Evolutionary conservation across 2,888 invertebrate genomes (phyloP).

Genomic region (Melanchra persicariae): DNA sequence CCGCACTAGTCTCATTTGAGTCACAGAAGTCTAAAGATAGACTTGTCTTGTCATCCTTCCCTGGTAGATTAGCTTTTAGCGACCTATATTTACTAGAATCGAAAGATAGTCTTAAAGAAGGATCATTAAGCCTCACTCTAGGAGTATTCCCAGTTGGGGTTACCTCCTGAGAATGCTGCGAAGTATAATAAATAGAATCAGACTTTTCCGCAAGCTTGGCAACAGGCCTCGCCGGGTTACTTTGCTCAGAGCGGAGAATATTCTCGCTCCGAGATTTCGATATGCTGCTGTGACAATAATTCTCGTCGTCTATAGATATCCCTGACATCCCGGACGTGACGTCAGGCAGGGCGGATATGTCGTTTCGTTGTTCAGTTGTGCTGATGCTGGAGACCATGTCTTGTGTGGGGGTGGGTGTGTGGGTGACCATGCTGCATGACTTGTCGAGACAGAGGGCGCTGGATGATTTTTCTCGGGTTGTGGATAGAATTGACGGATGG

Average conservation of each 20-base stretch:
- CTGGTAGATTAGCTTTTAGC: conserved; percentile 77
- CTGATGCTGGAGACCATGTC: conserved; percentile 90
- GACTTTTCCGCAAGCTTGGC: conserved; percentile 82
- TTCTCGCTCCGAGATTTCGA: conserved; percentile 89
- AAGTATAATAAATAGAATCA: conserved; percentile 88
- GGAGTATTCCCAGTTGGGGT: conserved; percentile 85
- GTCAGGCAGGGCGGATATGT: conserved; percentile 86
- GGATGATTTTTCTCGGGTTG: conserved; percentile 86
- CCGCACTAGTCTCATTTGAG: conserved; percentile 89
- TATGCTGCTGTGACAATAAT: conserved; percentile 86
- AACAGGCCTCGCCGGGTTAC: conserved; percentile 75
- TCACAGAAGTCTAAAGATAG: conserved; percentile 87
- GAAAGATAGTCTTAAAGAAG: conserved; percentile 84
- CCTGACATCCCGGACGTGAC: conserved; percentile 89
- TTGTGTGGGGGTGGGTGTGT: conserved; percentile 89
- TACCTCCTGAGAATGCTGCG: conserved; percentile 87
- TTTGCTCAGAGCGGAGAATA: conserved; percentile 86
- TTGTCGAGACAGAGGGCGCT: conserved; percentile 89
- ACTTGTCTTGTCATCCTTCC: conserved; percentile 84
- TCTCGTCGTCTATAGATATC: conserved; percentile 88
- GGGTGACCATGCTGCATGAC: conserved; percentile 86
- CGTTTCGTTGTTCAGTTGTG: conserved; percentile 88
- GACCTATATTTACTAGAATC: conserved; percentile 86
- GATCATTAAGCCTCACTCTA: conserved; percentile 82
- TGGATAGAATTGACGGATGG: conserved; percentile 84